Evolutionary conservation across 2,113 vertebrate species (phyloP).

Genomic region (Nyctibius bracteatus): DNA sequence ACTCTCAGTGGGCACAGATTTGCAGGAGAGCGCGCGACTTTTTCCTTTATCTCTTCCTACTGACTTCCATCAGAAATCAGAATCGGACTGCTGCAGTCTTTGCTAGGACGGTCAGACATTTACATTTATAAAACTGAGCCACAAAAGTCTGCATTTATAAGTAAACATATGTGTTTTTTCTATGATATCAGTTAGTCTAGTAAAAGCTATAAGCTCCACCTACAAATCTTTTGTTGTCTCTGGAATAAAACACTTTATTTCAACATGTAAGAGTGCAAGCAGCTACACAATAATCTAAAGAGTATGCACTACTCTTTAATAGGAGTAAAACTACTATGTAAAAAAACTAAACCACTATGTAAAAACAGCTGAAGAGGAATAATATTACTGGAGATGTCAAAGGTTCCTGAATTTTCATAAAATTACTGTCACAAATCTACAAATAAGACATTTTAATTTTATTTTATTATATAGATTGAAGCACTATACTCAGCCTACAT

Average conservation of each 20-base stretch:
- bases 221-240: too few relatives aligned
- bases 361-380: not conserved
- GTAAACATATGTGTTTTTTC: too few relatives aligned
- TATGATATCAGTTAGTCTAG: too few relatives aligned
- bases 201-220: too few relatives aligned
- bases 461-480: not conserved
- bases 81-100: not conserved
- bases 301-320: too few relatives aligned
- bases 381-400: not conserved
- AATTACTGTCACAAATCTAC: not conserved
- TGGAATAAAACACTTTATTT: too few relatives aligned
- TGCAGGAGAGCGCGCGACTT: accelerated
- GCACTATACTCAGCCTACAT: not conserved
- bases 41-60: not conserved
- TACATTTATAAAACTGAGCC: not conserved
- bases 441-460: not conserved
- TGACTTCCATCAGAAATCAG: not conserved
- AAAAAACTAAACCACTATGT: not conserved
- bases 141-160: not conserved
- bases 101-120: not conserved
- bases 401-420: not conserved
- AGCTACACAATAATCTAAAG: too few relatives aligned
- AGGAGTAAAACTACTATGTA: too few relatives aligned
- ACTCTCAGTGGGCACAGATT: not conserved
- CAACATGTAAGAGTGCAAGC: too few relatives aligned